Base-by-base conservation (phyloP, 2,797 vertebrate species). In the Argyrosomus regius region DNA sequence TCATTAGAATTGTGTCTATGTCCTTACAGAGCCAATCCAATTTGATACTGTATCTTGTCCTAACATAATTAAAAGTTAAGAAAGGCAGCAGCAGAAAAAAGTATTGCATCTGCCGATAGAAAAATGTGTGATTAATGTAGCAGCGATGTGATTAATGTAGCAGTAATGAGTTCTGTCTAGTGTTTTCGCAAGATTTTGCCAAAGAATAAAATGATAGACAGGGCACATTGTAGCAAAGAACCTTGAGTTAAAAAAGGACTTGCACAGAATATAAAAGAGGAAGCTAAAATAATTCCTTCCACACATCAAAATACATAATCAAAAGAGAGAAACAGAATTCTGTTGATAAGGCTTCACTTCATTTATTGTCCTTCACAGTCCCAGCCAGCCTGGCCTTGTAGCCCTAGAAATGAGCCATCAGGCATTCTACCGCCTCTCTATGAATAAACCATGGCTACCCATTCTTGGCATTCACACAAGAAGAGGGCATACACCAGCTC, bases 371-470 rank as follows among this genome's bases (percentile, higher is more conserved):
- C 76, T 83, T 87, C 46, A 73, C 50, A 59, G 70, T 61, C 71
- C 18, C 18, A 20, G 75, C 50, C 73, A 65, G 50, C 39, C 57
- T 68, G 80, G 74, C 77, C 83, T 86, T 8, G 35, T 65, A 54
- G 71, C 74, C 71, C 28, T 49, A 76, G 59, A 84, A 89, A 88
- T 78, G 52, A 88, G 84, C 77, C 83, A 88, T 80, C 64, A 82
- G 80, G 68, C 72, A 81, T 87, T 86, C 81, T 83, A 69, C 80
- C 84, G 78, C 48, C 52, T 83, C 71, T 61, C 76, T 58, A 91
- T 92, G 85, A 91, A 93, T 91, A 92, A 92, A 93, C 82, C 83
- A 88, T 83, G 64, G 79, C n/a, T 43, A 74, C 54, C 31, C 54
- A 84, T 83, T 62, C 60, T 85, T 86, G 84, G 80, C 78, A 81